Evolutionary conservation across 2,888 invertebrate genomes (phyloP).

Genomic region (Leistus spinibarbis): DNA sequence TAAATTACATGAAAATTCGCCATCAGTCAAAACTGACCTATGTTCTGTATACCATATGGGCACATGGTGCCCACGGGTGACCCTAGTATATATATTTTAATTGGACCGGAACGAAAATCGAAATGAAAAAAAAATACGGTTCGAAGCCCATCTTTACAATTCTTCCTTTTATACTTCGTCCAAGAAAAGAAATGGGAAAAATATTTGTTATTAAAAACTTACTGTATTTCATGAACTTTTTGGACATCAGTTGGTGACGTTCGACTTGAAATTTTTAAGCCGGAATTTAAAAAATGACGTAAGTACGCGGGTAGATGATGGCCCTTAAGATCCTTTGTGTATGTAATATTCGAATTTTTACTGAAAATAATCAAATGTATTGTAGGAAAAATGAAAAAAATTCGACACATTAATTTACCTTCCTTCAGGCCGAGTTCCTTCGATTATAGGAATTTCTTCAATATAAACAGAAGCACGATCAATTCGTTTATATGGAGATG

Average conservation of each 20-base stretch:
- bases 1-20: too few relatives aligned
- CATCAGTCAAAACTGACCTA: too few relatives aligned
- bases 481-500: conserved; percentile 37
- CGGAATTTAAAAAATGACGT: conserved; percentile 39
- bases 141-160: too few relatives aligned
- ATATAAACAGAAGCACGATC: conserved; percentile 10
- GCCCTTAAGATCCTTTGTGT: conserved; percentile 1
- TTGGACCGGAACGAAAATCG: too few relatives aligned
- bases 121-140: too few relatives aligned
- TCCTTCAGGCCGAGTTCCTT: conserved; percentile 39
- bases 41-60: too few relatives aligned
- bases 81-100: too few relatives aligned
- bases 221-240: conserved; percentile 36
- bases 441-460: conserved; percentile 36
- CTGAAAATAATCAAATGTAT: neutral
- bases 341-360: neutral
- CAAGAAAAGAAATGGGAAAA: too few relatives aligned
- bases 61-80: too few relatives aligned
- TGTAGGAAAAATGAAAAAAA: neutral
- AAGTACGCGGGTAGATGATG: conserved; percentile 40
- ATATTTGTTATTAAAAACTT: neutral
- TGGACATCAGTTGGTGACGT: conserved; percentile 28
- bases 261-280: conserved; percentile 39
- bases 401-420: conserved; percentile 4
- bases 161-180: too few relatives aligned